Evolutionary conservation across 1,140 invertebrate genomes (phyloP).

Genomic region (Anastatus disparis): DNA sequence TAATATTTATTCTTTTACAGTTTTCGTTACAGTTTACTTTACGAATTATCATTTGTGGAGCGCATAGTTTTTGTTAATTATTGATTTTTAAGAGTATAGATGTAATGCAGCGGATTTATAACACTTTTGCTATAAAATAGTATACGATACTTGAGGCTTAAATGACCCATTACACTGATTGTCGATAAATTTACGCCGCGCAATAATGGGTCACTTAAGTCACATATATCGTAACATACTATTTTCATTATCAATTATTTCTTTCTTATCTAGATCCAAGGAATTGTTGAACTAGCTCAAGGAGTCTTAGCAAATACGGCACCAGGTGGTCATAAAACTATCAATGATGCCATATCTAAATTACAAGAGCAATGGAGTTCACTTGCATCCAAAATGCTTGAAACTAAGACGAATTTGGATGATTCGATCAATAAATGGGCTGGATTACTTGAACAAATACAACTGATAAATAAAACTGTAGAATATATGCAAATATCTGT

Average conservation of each 20-base stretch:
- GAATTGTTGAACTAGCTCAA: conserved; percentile 88
- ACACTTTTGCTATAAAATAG: too few species aligned
- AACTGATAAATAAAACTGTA: conserved; percentile 84
- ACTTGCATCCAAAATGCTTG: conserved; percentile 87
- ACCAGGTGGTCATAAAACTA: conserved; percentile 84
- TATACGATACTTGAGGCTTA: too few species aligned
- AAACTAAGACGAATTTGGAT: conserved; percentile 88
- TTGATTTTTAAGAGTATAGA: too few species aligned
- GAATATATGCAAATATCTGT: conserved; percentile 79
- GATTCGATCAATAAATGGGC: conserved; percentile 91
- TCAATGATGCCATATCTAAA: conserved; percentile 84
- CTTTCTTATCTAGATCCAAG: conserved; percentile 70
- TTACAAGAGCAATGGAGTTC: conserved; percentile 92
- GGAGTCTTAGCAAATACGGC: conserved; percentile 93
- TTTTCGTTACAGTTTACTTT: too few species aligned
- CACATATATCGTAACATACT: too few species aligned
- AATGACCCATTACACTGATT: too few species aligned
- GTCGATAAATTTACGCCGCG: too few species aligned
- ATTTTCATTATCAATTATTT: not conserved
- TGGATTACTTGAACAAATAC: conserved; percentile 87
- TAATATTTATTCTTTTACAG: too few species aligned
- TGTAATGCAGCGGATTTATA: too few species aligned
- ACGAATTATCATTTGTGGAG: too few species aligned
- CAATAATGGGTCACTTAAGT: too few species aligned
- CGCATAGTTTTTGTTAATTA: too few species aligned